Base-by-base conservation (phyloP, 2,113 vertebrate species). In the Riparia riparia region DNA sequence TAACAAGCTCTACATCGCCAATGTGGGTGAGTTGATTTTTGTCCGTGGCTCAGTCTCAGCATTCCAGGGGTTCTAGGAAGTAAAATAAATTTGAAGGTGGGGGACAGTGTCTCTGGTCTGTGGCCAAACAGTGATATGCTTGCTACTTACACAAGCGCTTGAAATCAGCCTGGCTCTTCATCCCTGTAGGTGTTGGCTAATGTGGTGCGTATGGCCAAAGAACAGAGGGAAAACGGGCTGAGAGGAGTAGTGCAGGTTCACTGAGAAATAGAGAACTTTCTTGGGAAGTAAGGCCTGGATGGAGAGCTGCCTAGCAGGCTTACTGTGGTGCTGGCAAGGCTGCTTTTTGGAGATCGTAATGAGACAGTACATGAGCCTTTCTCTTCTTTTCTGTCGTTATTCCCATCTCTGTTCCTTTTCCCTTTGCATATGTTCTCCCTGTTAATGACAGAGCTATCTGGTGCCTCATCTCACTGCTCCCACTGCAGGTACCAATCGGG, bases 1-100 rank as follows among this genome's bases (percentile, higher is more conserved):
- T 98, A 99, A 98, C 98, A 99, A 98, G 90, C 99, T 99, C 45
- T 99, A 99, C 58, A 98, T 99, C 0, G 99, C 99, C 94, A 99
- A 99, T 17, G 99, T 99, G 39, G 99, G 99, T 99, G 97, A 88
- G 99, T 96, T 50, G 14, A 4, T 80, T 90, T 95, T 90, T 77
- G 71, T 56, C 45, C 47, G 73, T 54, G 29, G 29, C 82, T 90
- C 53, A 2, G 18, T 50, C 41, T 31, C 13, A n/a, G 66, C 4
- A 3, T 91, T 93, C 49, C 50, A 69, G 28, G 1, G 2, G 4
- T 28, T 49, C 21, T 37, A 45, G 68, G 25, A 66, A 69, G 31
- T 14, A 22, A 60, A 64, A 68, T 42, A 51, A 50, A 69, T 37
- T 44, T 42, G 60, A 32, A 42, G 28, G 14, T 22, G 4, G 5